Evolutionary conservation across 1,140 invertebrate genomes (phyloP), one percentile per base, ranked within the genome.

Genomic region (Bradysia coprophila): DNA sequence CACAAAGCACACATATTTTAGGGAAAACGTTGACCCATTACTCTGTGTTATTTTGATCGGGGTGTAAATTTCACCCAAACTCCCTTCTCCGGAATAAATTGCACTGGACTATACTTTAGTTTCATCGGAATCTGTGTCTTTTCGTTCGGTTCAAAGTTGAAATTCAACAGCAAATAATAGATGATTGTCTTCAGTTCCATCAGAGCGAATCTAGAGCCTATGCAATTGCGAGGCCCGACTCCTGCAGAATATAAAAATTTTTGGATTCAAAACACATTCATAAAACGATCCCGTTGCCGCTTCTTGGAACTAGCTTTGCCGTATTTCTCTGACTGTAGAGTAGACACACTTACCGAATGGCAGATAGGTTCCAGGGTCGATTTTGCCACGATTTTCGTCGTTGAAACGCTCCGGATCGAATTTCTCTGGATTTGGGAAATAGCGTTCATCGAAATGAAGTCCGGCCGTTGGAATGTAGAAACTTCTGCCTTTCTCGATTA

Each of bases 391-490:
- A 40, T 47, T 50, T 23, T 48, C n/a, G n/a, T n/a, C n/a, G n/a
- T n/a, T n/a, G n/a, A n/a, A n/a, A n/a, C n/a, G n/a, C n/a, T n/a
- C n/a, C 0, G 79, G 79, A 52, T 78, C 62, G 51, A 78, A 83
- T 11, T 51, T 50, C 6, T 74, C 63, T 2, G 79, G 76, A 28
- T 80, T 59, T 3, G 64, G 55, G 44, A 56, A 65, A 23, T 55
- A 52, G 11, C 55, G 47, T 9, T 53, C 46, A 48, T 65, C 55
- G 6, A 46, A 44, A 42, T 70, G 66, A 8, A 69, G 41, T 6
- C 51, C 48, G 42, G 47, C 63, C 24, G 61, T 53, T 2, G 66
- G 54, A 28, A 68, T 47, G 9, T 47, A 43, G 8, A 69, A 43
- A 4, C 44, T 34, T 0, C 34, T 47, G 10, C 55, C 61, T 38